These are phyloP conservation scores for Drosophila affinis DNA, from an alignment of 2,888 invertebrate genomes.

Conservation along the genomic window DNA sequence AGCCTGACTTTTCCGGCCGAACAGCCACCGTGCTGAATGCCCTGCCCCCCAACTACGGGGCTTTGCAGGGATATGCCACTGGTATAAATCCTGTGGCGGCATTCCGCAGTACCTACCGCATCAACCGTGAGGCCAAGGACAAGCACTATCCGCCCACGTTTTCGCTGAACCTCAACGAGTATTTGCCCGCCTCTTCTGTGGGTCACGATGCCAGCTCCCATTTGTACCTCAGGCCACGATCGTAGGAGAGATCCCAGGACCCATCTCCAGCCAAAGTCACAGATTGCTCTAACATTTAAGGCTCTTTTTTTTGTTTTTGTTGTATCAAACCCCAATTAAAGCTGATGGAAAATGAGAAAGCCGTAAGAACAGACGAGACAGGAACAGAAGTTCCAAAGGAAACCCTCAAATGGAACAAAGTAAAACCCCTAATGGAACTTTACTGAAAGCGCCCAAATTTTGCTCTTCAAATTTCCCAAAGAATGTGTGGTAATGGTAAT, in stretches of 20 bases:
- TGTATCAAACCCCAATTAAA: conserved; percentile 2
- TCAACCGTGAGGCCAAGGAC: conserved; percentile 74
- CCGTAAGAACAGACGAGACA: no score
- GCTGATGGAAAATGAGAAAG: not conserved
- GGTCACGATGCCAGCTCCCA: conserved; percentile 50
- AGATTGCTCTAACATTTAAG: not conserved
- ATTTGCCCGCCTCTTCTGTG: conserved; percentile 69
- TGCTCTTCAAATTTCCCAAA: not conserved
- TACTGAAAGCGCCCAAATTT: no score
- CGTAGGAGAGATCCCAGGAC: conserved; percentile 39
- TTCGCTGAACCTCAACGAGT: conserved; percentile 82
- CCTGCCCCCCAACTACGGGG: conserved; percentile 61
- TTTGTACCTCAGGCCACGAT: conserved; percentile 60
- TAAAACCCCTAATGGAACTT: no score
- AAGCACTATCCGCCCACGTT: conserved; percentile 66
- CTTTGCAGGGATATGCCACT: conserved; percentile 71
- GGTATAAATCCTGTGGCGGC: not conserved
- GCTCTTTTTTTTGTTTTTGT: conserved; percentile 1
- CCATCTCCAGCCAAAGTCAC: conserved; percentile 21
- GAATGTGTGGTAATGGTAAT: not conserved
- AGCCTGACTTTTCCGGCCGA: conserved; percentile 59
- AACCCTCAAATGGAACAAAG: no score
- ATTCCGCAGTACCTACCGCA: conserved; percentile 20
- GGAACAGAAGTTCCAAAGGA: not conserved
- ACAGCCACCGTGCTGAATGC: conserved; percentile 56